A percentile compares a stretch with the other conserved stretches of the same genome.
Evolutionary conservation across 2,797 vertebrate genomes (phyloP).

Genomic region (Cheracebus regulus): DNA sequence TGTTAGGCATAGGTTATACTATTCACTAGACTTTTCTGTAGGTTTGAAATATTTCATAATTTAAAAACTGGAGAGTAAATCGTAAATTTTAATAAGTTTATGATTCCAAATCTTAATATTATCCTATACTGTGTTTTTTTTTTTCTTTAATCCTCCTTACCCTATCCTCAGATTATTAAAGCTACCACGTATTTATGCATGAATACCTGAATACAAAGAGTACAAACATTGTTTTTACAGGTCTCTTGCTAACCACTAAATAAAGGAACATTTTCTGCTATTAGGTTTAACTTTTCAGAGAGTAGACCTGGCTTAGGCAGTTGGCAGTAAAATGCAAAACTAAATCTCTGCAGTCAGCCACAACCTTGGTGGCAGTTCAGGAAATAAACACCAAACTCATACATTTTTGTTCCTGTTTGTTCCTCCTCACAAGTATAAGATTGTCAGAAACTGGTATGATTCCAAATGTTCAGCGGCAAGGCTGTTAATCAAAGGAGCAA

Average conservation of each 20-base stretch:
- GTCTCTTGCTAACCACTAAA: conserved; percentile 3
- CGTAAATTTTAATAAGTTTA: neutral
- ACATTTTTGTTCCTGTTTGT: neutral
- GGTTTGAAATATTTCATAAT: conserved; percentile 16
- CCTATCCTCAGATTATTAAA: neutral
- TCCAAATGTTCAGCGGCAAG: neutral
- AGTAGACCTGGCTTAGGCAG: neutral
- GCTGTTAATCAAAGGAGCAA: neutral
- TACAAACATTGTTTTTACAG: neutral
- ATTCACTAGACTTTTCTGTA: neutral
- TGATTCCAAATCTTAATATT: neutral
- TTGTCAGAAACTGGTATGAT: neutral
- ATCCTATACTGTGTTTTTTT: neutral
- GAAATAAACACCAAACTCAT: neutral
- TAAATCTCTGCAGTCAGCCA: neutral
- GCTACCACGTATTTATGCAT: neutral
- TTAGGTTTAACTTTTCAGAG: neutral
- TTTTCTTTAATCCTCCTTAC: neutral
- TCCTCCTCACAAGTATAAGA: neutral
- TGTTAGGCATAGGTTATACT: neutral
- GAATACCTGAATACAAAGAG: neutral
- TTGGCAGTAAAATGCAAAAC: conserved; percentile 5
- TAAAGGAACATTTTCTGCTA: neutral
- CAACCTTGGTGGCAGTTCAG: neutral
- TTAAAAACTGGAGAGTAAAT: neutral